Percentiles rank a stretch among this genome's conserved stretches.
phyloP scores from a whole-genome alignment of 2,113 vertebrate genomes.

The Protobothrops flavoviridis region DNA sequence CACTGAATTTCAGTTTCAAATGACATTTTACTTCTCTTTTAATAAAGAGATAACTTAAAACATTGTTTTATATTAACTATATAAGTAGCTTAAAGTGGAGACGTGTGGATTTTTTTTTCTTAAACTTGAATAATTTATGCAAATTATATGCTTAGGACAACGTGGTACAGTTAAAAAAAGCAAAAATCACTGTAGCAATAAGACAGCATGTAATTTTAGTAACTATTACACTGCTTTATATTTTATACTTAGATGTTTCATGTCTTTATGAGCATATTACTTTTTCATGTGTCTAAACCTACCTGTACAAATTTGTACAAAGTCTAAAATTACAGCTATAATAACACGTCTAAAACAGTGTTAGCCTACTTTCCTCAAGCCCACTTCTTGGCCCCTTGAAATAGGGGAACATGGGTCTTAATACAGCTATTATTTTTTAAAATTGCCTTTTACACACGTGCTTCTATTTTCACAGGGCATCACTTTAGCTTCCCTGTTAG shows the following conservation, averaged over 20 bases:
- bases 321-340: conserved; percentile 71
- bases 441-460: conserved; percentile 47
- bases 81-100: conserved; percentile 71
- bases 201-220: conserved; percentile 71
- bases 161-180: conserved; percentile 70
- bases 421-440: conserved; percentile 47
- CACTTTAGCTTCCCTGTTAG: conserved; percentile 32
- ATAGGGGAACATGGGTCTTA: conserved; percentile 50
- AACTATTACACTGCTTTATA: conserved; percentile 66
- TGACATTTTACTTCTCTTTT: conserved; percentile 69
- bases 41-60: conserved; percentile 64
- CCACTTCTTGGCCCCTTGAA: conserved; percentile 41
- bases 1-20: conserved; percentile 70
- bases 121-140: conserved; percentile 72
- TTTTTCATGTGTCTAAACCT: conserved; percentile 68
- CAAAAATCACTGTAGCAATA: conserved; percentile 74
- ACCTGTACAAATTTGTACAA: conserved; percentile 63
- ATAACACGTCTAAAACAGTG: conserved; percentile 74
- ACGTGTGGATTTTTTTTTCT: conserved; percentile 66
- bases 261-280: conserved; percentile 70
- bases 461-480: conserved; percentile 33
- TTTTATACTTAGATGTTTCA: conserved; percentile 68
- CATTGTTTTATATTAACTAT: conserved; percentile 71
- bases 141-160: conserved; percentile 73
- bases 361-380: conserved; percentile 70